Base-by-base conservation (phyloP, 2,888 invertebrate genomes). In the Carabus problematicus region DNA sequence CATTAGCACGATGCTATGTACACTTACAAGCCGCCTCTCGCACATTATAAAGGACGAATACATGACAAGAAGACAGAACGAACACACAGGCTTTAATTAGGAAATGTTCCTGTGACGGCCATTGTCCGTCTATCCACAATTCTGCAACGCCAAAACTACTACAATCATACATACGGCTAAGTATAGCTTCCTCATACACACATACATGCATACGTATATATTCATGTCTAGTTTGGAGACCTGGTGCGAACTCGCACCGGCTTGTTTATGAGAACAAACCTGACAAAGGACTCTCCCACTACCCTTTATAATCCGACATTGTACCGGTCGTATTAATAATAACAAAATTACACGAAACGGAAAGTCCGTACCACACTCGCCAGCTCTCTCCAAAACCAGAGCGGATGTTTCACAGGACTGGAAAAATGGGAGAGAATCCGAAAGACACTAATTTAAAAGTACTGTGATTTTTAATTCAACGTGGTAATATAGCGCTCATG, bases 241-340 rank as follows among this genome's bases (percentile, higher is more conserved):
- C 29, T 29, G 6, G 6, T 29, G 6, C 29, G 29, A 29, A 29
- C 29, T 29, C 29, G 6, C 29, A 29, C 6, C 29, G 9, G 19
- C 52, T 52, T 52, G 52, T 52, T 52, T 52, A 16, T 19, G 52
- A 52, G n/a, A 49, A 49, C 49, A 12, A 16, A 49, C n/a, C 49
- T 49, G 49, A 49, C 52, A 52, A 52, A 52, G 52, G 52, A 16
- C 1, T 52, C 18, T 49, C 49, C 49, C 12, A n/a, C 8, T 14
- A 49, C 52, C 63, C 63, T 63, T 63, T 63, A 63, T 63, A 63
- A 63, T 63, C 63, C 54, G 16, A n/a, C 42, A 59, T 12, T 59
- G 59, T n/a, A 40, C 14, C 40, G 16, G n/a, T 9, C 52, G 16
- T 52, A 52, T 52, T 49, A 52, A 40, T 63, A 49, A 63, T 63